A percentile compares a stretch with the other conserved stretches of the same genome.
These are phyloP conservation scores for Pseudococcus jackbeardsleyi DNA, from an alignment of 2,888 invertebrate species.

Conservation along the genomic window DNA sequence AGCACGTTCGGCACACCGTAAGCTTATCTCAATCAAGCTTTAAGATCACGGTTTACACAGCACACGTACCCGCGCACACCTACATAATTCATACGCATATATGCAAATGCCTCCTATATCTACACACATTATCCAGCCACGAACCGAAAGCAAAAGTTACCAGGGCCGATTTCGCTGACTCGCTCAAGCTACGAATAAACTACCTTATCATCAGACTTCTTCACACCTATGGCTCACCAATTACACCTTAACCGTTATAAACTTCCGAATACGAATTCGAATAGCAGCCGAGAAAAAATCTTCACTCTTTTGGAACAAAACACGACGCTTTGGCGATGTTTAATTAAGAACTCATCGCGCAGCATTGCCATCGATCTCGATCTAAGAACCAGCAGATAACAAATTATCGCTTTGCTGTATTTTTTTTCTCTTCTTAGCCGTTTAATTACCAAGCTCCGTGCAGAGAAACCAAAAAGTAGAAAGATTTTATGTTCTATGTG, in stretches of 20 bases:
- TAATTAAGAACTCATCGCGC: not conserved
- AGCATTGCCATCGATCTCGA: constrained; percentile 18
- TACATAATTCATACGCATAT: not conserved
- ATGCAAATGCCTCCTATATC: not conserved
- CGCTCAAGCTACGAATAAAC: not conserved
- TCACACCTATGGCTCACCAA: constrained; percentile 9
- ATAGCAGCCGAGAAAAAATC: not conserved
- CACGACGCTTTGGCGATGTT: not conserved
- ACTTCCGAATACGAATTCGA: not conserved
- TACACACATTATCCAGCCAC: not conserved
- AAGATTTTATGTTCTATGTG: constrained; percentile 18
- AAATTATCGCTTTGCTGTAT: no score
- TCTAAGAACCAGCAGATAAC: not conserved
- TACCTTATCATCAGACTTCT: not conserved
- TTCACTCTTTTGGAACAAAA: not conserved
- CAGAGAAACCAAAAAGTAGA: constrained; percentile 40
- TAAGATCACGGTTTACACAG: not conserved
- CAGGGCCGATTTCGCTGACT: not conserved
- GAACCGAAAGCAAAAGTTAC: not conserved
- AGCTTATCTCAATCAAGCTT: not conserved
- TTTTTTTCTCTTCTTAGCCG: not conserved
- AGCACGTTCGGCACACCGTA: not conserved
- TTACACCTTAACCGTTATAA: not conserved
- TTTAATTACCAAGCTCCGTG: not conserved
- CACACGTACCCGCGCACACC: no score